Conservation (phyloP, 37 sponge, comb jelly and placozoan species). For the Cliona cf. orientalis region DNA sequence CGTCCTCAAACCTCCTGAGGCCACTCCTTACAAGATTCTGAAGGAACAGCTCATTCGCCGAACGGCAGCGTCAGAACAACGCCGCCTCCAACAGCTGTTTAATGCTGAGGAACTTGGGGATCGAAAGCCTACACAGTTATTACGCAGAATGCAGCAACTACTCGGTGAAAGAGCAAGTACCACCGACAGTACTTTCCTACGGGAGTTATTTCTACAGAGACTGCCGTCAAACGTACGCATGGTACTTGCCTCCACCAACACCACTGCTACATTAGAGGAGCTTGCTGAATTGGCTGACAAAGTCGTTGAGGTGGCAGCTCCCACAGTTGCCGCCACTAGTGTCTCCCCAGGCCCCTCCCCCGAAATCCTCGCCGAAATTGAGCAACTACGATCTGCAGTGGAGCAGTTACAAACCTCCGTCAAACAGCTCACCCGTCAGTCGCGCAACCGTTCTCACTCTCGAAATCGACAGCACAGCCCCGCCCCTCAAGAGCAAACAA, state of each 20-base stretch:
- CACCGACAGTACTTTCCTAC: slow-evolving; percentile 24
- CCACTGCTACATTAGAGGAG: slow-evolving; percentile 13
- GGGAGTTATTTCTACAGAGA: slow-evolving; percentile 65
- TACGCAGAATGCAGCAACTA: slow-evolving; percentile 69
- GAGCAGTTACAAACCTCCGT: too few species aligned
- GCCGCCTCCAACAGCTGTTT: slow-evolving; percentile 55
- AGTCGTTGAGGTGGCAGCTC: slow-evolving; percentile 56
- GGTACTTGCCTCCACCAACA: slow-evolving; percentile 53
- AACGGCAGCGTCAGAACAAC: slow-evolving; percentile 54
- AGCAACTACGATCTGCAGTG: slow-evolving; percentile 36
- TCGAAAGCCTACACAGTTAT: slow-evolving; percentile 64
- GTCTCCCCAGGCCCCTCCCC: too few species aligned
- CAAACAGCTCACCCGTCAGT: too few species aligned
- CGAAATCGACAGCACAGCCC: too few species aligned
- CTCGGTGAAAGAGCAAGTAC: slow-evolving; percentile 30
- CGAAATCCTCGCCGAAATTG: slow-evolving; percentile 17
- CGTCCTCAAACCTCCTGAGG: slow-evolving; percentile 29
- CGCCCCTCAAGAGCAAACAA: too few species aligned
- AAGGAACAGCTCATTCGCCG: slow-evolving; percentile 39
- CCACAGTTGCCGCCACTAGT: slow-evolving; percentile 30
- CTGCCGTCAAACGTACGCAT: slow-evolving; percentile 67
- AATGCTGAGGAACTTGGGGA: slow-evolving; percentile 55
- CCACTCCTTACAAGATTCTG: slow-evolving; percentile 50
- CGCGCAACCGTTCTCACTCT: too few species aligned
- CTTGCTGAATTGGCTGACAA: slow-evolving; percentile 69